phyloP scores from a whole-genome alignment of 1,140 invertebrate species.

The Drosophila nannoptera region DNA sequence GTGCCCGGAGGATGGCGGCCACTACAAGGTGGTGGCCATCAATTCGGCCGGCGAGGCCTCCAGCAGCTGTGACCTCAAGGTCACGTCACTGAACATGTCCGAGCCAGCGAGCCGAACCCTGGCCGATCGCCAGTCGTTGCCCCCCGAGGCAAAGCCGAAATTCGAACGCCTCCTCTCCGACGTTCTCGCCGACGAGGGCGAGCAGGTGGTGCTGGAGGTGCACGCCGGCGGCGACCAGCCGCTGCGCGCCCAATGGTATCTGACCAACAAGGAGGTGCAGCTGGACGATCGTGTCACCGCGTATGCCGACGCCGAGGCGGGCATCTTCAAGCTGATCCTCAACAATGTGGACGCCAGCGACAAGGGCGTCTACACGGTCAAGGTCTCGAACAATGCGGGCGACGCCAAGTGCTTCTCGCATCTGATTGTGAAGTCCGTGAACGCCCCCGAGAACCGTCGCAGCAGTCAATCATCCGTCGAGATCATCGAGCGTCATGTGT shows the following conservation, averaged over 20 bases:
- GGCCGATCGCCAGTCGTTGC: slow-evolving; percentile 68
- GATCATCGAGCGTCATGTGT: slow-evolving; percentile 81
- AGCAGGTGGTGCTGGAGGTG: slow-evolving; percentile 86
- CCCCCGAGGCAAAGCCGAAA: slow-evolving; percentile 81
- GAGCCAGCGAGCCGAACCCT: slow-evolving; percentile 70
- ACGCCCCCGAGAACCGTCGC: slow-evolving; percentile 64
- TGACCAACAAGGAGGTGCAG: slow-evolving; percentile 84
- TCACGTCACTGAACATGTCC: slow-evolving; percentile 75
- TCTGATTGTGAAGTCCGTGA: slow-evolving; percentile 84
- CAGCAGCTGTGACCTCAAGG: slow-evolving; percentile 85
- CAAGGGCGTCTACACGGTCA: slow-evolving; percentile 88
- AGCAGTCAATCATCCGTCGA: slow-evolving; percentile 76
- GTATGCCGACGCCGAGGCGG: slow-evolving; percentile 79
- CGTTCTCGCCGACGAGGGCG: slow-evolving; percentile 84
- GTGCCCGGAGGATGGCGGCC: slow-evolving; percentile 86
- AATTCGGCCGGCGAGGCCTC: slow-evolving; percentile 89
- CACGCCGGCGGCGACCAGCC: slow-evolving; percentile 85
- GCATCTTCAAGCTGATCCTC: slow-evolving; percentile 82
- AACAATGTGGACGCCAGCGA: slow-evolving; percentile 82
- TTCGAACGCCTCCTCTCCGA: slow-evolving; percentile 87
- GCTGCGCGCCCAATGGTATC: slow-evolving; percentile 87
- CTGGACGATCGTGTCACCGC: slow-evolving; percentile 80
- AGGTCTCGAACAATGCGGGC: slow-evolving; percentile 86
- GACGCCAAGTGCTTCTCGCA: slow-evolving; percentile 90
- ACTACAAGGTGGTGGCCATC: slow-evolving; percentile 89